Percentiles rank a stretch among this genome's conserved stretches.
Evolutionary conservation across 2,888 invertebrate species (phyloP).

Genomic region (Drosophila infuscata): DNA sequence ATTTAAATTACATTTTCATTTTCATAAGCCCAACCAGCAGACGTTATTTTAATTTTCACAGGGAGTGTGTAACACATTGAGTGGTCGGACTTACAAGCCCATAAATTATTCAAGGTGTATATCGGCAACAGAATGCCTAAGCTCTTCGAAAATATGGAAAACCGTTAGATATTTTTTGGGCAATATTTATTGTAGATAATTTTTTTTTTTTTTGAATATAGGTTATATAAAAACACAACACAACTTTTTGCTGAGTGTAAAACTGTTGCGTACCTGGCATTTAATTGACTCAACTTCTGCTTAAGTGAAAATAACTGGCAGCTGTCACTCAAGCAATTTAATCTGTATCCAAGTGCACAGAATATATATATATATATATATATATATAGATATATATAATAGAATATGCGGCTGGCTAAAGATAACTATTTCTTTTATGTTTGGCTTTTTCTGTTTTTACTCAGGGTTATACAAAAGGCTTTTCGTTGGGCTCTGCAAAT

Average conservation of each 20-base stretch:
- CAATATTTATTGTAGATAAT: neutral
- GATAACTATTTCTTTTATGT: neutral
- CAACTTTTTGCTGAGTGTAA: neutral
- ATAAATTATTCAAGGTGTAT: slow-evolving; percentile 5
- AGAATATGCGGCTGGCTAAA: neutral
- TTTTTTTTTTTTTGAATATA: neutral
- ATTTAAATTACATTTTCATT: slow-evolving; percentile 74
- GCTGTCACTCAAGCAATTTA: neutral
- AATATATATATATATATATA: no score
- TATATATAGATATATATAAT: neutral
- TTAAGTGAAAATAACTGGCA: neutral
- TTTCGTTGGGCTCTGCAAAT: slow-evolving; percentile 17
- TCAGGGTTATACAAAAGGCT: slow-evolving; percentile 20
- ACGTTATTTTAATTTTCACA: neutral
- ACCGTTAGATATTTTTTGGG: neutral
- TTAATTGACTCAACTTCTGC: slow-evolving; percentile 1
- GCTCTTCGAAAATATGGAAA: neutral
- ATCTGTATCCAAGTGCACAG: slow-evolving; percentile 10
- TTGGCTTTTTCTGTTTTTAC: neutral
- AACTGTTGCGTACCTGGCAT: neutral
- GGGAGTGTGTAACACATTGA: neutral
- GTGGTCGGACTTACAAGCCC: neutral
- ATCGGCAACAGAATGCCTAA: neutral
- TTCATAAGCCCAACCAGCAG: slow-evolving; percentile 15
- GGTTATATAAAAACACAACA: neutral